These are phyloP conservation scores for Bettongia penicillata DNA, from an alignment of 2,113 vertebrate species.

Conservation along the genomic window DNA sequence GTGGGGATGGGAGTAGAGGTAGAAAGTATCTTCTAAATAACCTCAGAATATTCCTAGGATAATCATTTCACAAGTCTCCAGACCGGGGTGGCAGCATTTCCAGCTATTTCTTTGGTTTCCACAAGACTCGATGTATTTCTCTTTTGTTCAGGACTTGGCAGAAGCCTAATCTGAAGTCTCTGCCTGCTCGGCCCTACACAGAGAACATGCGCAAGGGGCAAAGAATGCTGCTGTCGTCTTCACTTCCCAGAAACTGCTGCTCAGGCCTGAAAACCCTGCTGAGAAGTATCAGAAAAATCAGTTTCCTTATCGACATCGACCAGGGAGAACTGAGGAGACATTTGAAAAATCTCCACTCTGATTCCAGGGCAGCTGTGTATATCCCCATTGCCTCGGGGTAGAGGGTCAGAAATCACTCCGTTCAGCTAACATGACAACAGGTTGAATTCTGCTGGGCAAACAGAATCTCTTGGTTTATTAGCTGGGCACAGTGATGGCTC, in stretches of 20 bases:
- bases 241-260: too few relatives aligned
- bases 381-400: neutral
- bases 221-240: constrained; percentile 11
- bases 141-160: neutral
- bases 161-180: neutral
- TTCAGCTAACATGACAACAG: constrained; percentile 11
- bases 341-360: fast-evolving
- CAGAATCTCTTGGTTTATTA: constrained; percentile 52
- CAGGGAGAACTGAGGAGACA: neutral
- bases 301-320: neutral
- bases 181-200: neutral
- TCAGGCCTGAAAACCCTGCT: neutral
- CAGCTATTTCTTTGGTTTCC: neutral
- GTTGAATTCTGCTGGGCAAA: constrained; percentile 32
- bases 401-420: constrained; percentile 19
- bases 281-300: constrained; percentile 47
- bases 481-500: constrained; percentile 22
- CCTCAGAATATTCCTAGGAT: neutral
- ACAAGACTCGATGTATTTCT: neutral
- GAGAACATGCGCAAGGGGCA: neutral
- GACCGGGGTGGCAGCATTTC: constrained; percentile 9
- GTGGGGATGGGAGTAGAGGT: neutral
- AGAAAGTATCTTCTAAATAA: neutral
- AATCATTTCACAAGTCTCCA: neutral
- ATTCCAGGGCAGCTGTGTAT: neutral